Evolutionary conservation across 2,888 invertebrate genomes (phyloP).

Genomic region (Cephus runcator): DNA sequence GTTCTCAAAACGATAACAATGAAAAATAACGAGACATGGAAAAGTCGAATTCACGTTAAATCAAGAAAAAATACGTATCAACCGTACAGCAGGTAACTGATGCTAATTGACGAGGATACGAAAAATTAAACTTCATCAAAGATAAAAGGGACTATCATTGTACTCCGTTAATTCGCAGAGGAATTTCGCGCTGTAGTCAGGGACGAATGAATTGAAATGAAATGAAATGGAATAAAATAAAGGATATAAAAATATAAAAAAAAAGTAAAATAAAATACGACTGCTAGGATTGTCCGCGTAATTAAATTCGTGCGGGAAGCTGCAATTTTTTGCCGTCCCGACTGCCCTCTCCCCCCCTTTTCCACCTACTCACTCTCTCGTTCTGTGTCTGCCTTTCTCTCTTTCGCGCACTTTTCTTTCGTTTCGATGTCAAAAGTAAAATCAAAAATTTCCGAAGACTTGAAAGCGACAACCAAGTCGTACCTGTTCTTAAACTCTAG

Average conservation of each 20-base stretch:
- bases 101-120: neutral
- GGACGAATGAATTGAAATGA: neutral
- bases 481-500: neutral
- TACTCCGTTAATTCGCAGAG: neutral
- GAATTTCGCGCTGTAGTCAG: neutral
- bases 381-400: neutral
- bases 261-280: neutral
- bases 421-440: neutral
- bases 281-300: neutral
- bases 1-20: neutral
- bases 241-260: neutral
- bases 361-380: neutral
- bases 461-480: neutral
- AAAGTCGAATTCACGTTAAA: neutral
- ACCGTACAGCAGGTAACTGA: neutral
- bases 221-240: neutral
- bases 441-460: neutral
- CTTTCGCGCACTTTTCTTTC: neutral
- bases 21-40: neutral
- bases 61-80: neutral
- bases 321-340: neutral
- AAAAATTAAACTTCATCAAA: neutral
- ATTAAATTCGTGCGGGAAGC: neutral
- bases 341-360: too few species aligned
- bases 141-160: neutral